A percentile compares a stretch with the other conserved stretches of the same genome.
These are phyloP conservation scores for Gryllus longicercus DNA, from an alignment of 2,888 invertebrate species.

Conservation along the genomic window DNA sequence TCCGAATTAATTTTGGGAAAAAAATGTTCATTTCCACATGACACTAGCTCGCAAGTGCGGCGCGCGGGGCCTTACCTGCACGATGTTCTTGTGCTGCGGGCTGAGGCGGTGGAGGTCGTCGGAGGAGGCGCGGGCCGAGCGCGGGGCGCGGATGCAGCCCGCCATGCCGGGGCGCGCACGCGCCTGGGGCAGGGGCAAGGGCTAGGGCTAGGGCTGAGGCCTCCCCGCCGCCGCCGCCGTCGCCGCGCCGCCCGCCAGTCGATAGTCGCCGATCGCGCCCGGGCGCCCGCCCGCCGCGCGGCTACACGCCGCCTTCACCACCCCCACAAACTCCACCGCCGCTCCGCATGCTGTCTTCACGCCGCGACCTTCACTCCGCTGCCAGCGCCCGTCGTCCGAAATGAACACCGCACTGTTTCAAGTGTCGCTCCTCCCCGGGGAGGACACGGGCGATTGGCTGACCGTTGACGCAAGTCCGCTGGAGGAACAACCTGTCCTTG, in stretches of 20 bases:
- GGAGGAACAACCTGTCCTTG: too few species aligned
- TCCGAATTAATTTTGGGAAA: too few species aligned
- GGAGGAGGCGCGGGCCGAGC: conserved; percentile 67
- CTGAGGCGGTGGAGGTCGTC: conserved; percentile 59
- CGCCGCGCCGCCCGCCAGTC: background rate
- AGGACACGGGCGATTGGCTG: too few species aligned
- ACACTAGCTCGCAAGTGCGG: too few species aligned
- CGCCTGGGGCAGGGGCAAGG: background rate
- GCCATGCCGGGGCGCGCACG: conserved; percentile 39
- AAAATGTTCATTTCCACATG: too few species aligned
- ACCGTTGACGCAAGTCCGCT: too few species aligned
- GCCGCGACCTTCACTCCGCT: too few species aligned
- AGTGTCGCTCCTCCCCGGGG: too few species aligned
- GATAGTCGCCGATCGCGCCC: conserved; percentile 6
- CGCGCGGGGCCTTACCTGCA: conserved; percentile 55
- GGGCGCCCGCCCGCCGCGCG: background rate
- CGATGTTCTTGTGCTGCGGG: conserved; percentile 62
- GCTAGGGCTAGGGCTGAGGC: background rate
- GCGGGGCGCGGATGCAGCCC: conserved; percentile 64
- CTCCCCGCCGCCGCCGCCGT: background rate
- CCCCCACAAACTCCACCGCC: background rate
- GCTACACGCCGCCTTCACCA: background rate
- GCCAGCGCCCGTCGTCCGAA: too few species aligned
- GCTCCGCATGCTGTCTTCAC: too few species aligned
- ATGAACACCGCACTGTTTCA: too few species aligned